Conservation (phyloP, 1,140 invertebrate species). For the Myzus persicae region DNA sequence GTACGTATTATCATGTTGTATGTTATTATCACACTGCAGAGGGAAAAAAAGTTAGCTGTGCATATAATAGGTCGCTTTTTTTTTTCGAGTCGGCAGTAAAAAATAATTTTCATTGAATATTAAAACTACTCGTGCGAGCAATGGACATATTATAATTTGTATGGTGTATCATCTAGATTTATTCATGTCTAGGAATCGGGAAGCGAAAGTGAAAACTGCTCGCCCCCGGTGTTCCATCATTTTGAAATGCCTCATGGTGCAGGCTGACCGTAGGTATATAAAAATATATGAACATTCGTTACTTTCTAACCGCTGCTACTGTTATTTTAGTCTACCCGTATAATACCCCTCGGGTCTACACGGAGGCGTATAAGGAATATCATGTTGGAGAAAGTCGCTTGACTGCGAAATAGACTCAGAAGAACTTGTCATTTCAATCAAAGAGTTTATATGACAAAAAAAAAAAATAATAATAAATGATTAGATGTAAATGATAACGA, state of each 20-base stretch:
- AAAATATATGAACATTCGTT: conserved; percentile 20
- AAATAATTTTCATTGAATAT: neutral
- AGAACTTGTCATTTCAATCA: neutral
- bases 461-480: neutral
- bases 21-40: neutral
- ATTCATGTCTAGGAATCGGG: neutral
- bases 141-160: neutral
- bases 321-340: conserved; percentile 24
- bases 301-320: conserved; percentile 40
- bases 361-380: conserved; percentile 24
- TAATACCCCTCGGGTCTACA: neutral
- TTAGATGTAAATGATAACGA: neutral
- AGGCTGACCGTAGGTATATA: neutral
- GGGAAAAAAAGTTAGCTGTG: neutral
- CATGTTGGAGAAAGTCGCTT: conserved; percentile 11
- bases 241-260: conserved; percentile 34
- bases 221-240: conserved; percentile 40
- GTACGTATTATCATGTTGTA: neutral
- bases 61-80: neutral
- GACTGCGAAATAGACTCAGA: neutral
- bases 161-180: neutral
- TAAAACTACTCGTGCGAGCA: neutral
- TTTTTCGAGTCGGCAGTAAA: neutral
- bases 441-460: neutral
- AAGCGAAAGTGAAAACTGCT: conserved; percentile 47